phyloP scores from a whole-genome alignment of 2,888 invertebrate genomes.

The Tortrix viridana region DNA sequence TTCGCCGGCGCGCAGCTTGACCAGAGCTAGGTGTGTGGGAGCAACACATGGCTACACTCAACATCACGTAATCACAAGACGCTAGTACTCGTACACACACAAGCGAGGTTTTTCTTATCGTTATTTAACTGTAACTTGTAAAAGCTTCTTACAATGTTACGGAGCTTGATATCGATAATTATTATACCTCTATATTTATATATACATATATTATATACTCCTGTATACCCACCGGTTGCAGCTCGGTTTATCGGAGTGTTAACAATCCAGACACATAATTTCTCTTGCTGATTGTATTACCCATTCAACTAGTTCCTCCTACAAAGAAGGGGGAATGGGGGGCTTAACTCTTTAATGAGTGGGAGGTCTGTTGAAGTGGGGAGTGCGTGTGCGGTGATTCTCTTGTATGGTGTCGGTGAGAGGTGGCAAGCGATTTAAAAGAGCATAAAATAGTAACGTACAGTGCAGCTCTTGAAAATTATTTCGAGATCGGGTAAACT shows the following conservation, averaged over 20 bases:
- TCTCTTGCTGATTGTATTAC: constrained; percentile 45
- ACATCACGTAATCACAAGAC: too few species aligned
- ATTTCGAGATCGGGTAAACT: too few species aligned
- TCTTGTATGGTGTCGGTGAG: constrained; percentile 49
- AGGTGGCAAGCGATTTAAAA: constrained; percentile 28
- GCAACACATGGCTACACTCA: too few species aligned
- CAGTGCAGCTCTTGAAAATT: too few species aligned
- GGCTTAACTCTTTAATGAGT: constrained; percentile 70
- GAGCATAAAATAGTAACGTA: too few species aligned
- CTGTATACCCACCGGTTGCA: constrained; percentile 6
- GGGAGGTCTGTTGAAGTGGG: constrained; percentile 74
- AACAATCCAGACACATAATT: constrained; percentile 29
- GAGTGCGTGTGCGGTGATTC: constrained; percentile 59
- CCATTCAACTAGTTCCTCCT: constrained; percentile 52
- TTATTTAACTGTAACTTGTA: too few species aligned
- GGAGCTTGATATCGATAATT: neutral
- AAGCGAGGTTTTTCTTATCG: too few species aligned
- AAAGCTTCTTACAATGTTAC: too few species aligned
- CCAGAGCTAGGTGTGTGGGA: too few species aligned
- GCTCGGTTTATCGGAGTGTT: constrained; percentile 22
- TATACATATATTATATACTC: neutral
- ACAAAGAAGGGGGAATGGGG: constrained; percentile 54
- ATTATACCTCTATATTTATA: too few species aligned
- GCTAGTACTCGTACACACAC: too few species aligned
- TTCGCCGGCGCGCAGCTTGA: too few species aligned